Conservation (phyloP, 2,888 invertebrate genomes). For the Meloe dianella region DNA sequence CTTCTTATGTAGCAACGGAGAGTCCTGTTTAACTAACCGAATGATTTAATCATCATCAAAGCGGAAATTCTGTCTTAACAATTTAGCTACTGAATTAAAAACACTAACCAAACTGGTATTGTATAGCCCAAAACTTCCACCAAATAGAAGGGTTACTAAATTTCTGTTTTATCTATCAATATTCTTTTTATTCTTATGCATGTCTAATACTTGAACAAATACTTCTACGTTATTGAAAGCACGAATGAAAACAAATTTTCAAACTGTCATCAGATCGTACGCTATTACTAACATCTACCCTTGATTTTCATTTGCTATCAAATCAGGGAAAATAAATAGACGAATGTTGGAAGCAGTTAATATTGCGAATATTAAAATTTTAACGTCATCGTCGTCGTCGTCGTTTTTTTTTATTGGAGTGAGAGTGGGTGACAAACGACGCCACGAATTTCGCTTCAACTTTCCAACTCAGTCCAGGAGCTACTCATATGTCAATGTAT, state of each 20-base stretch:
- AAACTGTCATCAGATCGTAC: background rate
- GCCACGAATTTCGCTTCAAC: constrained; percentile 37
- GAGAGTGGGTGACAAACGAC: constrained; percentile 20
- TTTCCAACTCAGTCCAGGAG: constrained; percentile 45
- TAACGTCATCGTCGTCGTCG: constrained; percentile 39
- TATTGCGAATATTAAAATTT: constrained; percentile 53
- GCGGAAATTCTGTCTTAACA: constrained; percentile 60
- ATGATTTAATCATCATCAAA: constrained; percentile 60
- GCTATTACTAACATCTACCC: background rate
- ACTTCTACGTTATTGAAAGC: constrained; percentile 1
- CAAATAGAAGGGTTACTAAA: background rate
- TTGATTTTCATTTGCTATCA: constrained; percentile 13
- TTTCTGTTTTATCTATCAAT: background rate
- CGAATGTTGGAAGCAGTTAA: constrained; percentile 38
- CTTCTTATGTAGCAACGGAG: constrained; percentile 48
- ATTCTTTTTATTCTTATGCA: background rate
- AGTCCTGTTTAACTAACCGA: constrained; percentile 60
- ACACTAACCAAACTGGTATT: constrained; percentile 20
- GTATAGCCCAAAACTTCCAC: background rate
- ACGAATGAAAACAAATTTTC: background rate
- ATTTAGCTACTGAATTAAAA: constrained; percentile 59
- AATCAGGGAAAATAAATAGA: constrained; percentile 17
- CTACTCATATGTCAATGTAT: constrained; percentile 53
- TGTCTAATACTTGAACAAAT: background rate
- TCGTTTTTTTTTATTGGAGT: constrained; percentile 1